phyloP scores from a whole-genome alignment of 2,113 vertebrate genomes.

The Cariama cristata region DNA sequence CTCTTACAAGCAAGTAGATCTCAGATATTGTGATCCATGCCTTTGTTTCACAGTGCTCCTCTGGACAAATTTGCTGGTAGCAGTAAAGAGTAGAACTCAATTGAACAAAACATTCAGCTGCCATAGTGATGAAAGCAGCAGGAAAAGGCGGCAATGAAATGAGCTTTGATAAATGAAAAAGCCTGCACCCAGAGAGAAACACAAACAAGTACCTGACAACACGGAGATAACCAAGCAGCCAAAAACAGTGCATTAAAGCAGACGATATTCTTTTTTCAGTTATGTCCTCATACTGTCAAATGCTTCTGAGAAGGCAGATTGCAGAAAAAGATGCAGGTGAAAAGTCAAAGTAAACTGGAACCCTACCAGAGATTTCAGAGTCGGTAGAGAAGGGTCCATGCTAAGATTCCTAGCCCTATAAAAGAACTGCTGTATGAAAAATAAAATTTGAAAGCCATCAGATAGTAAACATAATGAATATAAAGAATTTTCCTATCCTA shows the following conservation, averaged over 20 bases:
- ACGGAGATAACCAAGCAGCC: neutral
- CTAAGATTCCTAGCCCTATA: neutral
- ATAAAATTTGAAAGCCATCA: neutral
- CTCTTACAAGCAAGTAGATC: neutral
- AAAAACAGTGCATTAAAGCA: neutral
- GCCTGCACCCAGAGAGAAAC: neutral
- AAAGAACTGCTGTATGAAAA: neutral
- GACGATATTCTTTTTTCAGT: neutral
- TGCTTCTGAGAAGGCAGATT: neutral
- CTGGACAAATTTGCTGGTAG: neutral
- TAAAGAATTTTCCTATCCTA: neutral
- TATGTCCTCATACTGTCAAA: neutral
- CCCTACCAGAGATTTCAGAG: neutral
- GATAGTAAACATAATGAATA: neutral
- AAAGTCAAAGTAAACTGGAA: neutral
- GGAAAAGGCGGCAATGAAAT: constrained; percentile 2
- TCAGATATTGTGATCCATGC: neutral
- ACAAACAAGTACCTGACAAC: accelerated
- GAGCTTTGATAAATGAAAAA: constrained; percentile 1
- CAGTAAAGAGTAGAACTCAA: neutral
- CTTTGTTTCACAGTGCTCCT: neutral
- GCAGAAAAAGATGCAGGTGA: neutral
- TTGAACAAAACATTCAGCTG: neutral
- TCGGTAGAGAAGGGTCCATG: neutral
- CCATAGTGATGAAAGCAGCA: neutral